Percentiles rank a stretch among this genome's conserved stretches.
Evolutionary conservation across 2,888 invertebrate genomes (phyloP).

Genomic region (Aleiodes leptofemur): DNA sequence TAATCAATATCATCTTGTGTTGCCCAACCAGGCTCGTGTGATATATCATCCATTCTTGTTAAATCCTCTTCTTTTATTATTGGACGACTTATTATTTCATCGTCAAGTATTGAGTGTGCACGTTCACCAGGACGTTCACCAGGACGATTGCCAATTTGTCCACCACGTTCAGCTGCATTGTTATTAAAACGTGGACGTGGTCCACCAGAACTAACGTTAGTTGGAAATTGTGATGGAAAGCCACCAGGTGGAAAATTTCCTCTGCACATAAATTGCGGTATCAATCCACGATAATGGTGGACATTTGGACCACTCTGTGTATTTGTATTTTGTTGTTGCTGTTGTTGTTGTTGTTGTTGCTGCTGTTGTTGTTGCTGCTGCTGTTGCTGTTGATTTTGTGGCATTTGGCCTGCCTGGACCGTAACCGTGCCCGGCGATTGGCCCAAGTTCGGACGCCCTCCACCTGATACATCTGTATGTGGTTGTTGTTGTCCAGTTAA

Average conservation of each 20-base stretch:
- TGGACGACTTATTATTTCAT: slow-evolving; percentile 84
- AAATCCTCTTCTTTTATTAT: slow-evolving; percentile 96
- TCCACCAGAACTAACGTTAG: slow-evolving; percentile 64
- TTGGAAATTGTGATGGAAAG: slow-evolving; percentile 71
- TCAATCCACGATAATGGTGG: slow-evolving; percentile 83
- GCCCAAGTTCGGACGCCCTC: slow-evolving; percentile 76
- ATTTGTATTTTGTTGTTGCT: slow-evolving; percentile 17
- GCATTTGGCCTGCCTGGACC: slow-evolving; percentile 76
- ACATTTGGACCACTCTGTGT: slow-evolving; percentile 68
- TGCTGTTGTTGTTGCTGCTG: slow-evolving; percentile 50
- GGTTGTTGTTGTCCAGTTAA: slow-evolving; percentile 61
- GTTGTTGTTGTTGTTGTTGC: too few species aligned
- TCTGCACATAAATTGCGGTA: slow-evolving; percentile 83
- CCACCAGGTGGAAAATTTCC: slow-evolving; percentile 73
- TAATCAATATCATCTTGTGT: slow-evolving; percentile 95
- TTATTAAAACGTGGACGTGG: slow-evolving; percentile 73
- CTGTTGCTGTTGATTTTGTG: slow-evolving; percentile 60
- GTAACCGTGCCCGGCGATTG: slow-evolving; percentile 74
- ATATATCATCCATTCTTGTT: slow-evolving; percentile 93
- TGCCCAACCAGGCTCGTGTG: slow-evolving; percentile 94
- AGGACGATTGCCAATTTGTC: slow-evolving; percentile 55
- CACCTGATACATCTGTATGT: slow-evolving; percentile 70
- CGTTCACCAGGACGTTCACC: slow-evolving; percentile 63
- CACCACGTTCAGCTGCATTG: slow-evolving; percentile 54
- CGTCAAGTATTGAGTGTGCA: slow-evolving; percentile 76